These are phyloP conservation scores for Pterostichus niger DNA, from an alignment of 2,888 invertebrate genomes.

Conservation along the genomic window DNA sequence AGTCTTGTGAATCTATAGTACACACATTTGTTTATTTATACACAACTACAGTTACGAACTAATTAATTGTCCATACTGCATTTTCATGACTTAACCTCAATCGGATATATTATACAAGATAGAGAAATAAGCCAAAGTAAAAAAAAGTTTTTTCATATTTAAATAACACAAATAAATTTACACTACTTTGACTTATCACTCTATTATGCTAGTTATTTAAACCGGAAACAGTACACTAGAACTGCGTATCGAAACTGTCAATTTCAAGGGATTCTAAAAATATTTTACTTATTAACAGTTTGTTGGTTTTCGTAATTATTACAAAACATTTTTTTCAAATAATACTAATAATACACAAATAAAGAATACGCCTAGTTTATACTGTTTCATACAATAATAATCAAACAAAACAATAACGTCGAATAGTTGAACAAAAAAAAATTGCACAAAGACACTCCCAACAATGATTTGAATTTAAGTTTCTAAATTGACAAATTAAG, in stretches of 20 bases:
- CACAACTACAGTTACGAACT: slow-evolving; percentile 59
- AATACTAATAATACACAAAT: slow-evolving; percentile 2
- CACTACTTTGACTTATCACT: slow-evolving; percentile 35
- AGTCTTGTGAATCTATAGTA: slow-evolving; percentile 64
- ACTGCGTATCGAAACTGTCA: slow-evolving; percentile 21
- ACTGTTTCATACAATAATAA: slow-evolving; percentile 56
- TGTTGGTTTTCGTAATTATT: not conserved
- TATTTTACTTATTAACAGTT: not conserved
- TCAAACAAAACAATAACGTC: slow-evolving; percentile 42
- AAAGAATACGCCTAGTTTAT: slow-evolving; percentile 41
- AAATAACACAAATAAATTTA: not conserved
- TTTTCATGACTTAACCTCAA: slow-evolving; percentile 47
- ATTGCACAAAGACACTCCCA: slow-evolving; percentile 66
- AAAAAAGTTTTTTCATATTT: not conserved
- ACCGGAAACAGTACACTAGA: slow-evolving; percentile 56
- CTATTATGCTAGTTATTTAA: slow-evolving; percentile 28
- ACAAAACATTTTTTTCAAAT: slow-evolving; percentile 30
- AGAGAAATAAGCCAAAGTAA: slow-evolving; percentile 36
- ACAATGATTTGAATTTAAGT: slow-evolving; percentile 52
- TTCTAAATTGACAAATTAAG: slow-evolving; percentile 57
- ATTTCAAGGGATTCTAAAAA: slow-evolving; percentile 2
- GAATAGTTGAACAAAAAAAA: slow-evolving; percentile 55
- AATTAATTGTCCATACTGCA: slow-evolving; percentile 58
- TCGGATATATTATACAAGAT: slow-evolving; percentile 1
- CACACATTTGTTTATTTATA: slow-evolving; percentile 63